A percentile compares a stretch with the other conserved stretches of the same genome.
Evolutionary conservation across 2,113 vertebrate species (phyloP).

Genomic region (Ceuthmochares aereus): DNA sequence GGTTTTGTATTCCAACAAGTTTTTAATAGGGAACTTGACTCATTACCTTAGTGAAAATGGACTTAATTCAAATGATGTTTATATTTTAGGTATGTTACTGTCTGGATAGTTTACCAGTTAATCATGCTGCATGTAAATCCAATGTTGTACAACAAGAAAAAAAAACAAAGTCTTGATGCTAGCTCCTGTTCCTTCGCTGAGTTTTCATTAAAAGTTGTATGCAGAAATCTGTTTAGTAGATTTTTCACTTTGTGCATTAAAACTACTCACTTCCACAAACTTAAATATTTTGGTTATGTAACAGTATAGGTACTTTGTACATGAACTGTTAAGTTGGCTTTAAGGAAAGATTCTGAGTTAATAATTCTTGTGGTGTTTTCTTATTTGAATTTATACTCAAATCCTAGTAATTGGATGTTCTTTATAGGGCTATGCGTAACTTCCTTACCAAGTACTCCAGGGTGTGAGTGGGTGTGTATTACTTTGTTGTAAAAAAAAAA

Average conservation of each 20-base stretch:
- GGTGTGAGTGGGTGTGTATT: fast-evolving
- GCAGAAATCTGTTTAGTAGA: constrained; percentile 61
- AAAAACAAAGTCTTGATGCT: constrained; percentile 31
- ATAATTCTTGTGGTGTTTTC: neutral
- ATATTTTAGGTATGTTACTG: constrained; percentile 41
- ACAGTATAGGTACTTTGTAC: neutral
- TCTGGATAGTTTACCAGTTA: constrained; percentile 48
- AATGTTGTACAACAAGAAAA: constrained; percentile 52
- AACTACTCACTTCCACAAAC: neutral
- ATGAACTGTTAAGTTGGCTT: neutral
- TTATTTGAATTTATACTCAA: neutral
- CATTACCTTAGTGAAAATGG: constrained; percentile 32
- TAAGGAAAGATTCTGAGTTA: neutral
- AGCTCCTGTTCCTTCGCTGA: constrained; percentile 45
- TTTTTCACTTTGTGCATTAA: constrained; percentile 55
- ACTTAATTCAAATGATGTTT: constrained; percentile 10
- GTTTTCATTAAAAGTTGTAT: constrained; percentile 72
- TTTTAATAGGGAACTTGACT: constrained; percentile 50
- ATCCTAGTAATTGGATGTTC: neutral
- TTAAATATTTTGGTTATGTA: constrained; percentile 8
- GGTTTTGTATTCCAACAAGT: constrained; percentile 60
- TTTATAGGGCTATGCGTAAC: neutral
- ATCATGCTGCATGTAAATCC: constrained; percentile 63
- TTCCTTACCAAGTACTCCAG: neutral
- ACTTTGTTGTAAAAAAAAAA: no score